Evolutionary conservation across 2,888 invertebrate species (phyloP).

Genomic region (Lamellibrachia satsuma): DNA sequence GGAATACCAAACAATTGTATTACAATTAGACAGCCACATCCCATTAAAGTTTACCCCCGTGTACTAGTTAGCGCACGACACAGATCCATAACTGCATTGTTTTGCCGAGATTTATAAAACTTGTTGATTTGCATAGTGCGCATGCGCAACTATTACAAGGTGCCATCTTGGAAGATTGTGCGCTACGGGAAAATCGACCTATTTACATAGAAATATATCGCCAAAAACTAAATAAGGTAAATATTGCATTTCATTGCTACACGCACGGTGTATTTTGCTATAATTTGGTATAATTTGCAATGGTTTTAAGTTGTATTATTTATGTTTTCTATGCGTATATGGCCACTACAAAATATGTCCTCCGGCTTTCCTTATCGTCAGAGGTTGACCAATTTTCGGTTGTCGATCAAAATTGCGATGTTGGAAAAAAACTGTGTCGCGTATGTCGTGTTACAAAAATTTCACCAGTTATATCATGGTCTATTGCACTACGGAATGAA

Average conservation of each 20-base stretch:
- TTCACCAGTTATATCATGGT: not conserved
- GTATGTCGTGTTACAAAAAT: not conserved
- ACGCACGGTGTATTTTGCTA: not conserved
- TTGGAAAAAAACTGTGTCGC: not conserved
- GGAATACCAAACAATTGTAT: not conserved
- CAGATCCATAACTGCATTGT: not conserved
- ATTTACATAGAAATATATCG: not conserved
- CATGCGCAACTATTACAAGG: constrained; percentile 3
- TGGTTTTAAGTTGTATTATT: constrained; percentile 3
- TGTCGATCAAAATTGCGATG: constrained; percentile 9
- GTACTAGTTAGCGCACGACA: not conserved
- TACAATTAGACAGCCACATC: not conserved
- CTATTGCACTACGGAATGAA: not conserved
- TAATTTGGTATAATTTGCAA: not conserved
- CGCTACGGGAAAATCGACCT: not conserved
- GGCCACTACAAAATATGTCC: not conserved
- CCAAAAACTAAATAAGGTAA: constrained; percentile 12
- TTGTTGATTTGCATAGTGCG: not conserved
- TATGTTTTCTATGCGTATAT: constrained; percentile 17
- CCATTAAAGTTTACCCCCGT: not conserved
- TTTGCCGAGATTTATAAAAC: not conserved
- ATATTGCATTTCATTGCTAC: constrained; percentile 4
- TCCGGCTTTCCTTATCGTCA: not conserved
- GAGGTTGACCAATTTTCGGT: not conserved
- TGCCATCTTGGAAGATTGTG: constrained; percentile 13